Evolutionary conservation across 2,113 vertebrate genomes (phyloP).

Genomic region (Stercorarius parasiticus): DNA sequence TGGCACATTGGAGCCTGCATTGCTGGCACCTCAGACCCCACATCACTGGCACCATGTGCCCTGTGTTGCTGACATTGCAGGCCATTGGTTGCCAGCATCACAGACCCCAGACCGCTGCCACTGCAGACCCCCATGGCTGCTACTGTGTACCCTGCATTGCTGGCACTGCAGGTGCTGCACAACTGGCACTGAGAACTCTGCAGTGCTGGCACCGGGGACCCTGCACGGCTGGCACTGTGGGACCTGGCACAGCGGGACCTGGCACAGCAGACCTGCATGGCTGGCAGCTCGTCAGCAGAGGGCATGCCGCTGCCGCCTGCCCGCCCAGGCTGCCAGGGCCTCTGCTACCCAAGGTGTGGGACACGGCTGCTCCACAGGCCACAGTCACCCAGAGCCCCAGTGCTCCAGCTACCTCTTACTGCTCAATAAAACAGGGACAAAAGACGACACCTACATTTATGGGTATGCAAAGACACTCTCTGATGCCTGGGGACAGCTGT

Average conservation of each 20-base stretch:
- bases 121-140: too few species aligned
- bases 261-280: not conserved
- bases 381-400: not conserved
- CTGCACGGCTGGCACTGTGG: rapidly evolving
- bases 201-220: not conserved
- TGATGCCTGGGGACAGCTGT: not conserved
- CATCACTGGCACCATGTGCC: not conserved
- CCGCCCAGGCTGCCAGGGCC: rapidly evolving
- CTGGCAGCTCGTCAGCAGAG: not conserved
- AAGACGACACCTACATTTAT: not conserved
- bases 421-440: not conserved
- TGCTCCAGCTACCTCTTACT: not conserved
- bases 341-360: not conserved
- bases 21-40: not conserved
- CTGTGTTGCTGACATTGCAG: not conserved
- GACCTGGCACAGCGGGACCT: not conserved
- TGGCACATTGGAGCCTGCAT: not conserved
- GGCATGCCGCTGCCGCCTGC: not conserved
- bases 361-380: rapidly evolving
- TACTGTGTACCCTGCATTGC: not conserved
- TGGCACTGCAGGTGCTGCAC: not conserved
- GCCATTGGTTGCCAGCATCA: not conserved
- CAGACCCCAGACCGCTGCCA: not conserved
- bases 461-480: not conserved
- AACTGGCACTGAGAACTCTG: not conserved